Percentiles rank a stretch among this genome's conserved stretches.
These are phyloP conservation scores for Machaerirhynchus nigripectus DNA, from an alignment of 2,113 vertebrate genomes.

Conservation along the genomic window DNA sequence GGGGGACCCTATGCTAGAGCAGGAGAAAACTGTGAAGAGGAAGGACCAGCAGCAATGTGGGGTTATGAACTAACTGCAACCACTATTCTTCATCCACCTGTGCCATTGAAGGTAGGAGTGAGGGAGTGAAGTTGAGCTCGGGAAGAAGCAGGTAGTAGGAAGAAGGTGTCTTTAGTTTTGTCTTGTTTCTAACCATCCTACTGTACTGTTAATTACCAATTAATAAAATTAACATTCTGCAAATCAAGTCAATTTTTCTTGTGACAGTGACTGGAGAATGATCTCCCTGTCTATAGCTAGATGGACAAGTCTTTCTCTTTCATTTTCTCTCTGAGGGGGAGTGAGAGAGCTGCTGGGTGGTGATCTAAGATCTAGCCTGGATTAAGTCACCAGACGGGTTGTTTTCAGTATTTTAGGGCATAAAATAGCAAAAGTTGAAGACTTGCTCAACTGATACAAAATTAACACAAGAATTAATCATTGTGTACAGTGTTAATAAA, in stretches of 20 bases:
- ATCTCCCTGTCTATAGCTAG: rapidly evolving
- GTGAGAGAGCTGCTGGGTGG: not conserved
- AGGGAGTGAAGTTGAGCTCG: not conserved
- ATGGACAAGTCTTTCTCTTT: not conserved
- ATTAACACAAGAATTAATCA: not conserved
- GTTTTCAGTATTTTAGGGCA: not conserved
- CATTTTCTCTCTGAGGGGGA: not conserved
- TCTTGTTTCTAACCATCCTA: not conserved
- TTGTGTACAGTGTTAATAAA: not conserved
- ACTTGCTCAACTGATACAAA: not conserved
- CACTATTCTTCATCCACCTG: not conserved
- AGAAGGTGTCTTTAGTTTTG: not conserved
- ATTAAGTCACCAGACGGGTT: not conserved
- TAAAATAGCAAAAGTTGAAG: not conserved
- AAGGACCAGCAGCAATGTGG: not conserved
- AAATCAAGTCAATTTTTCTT: not conserved
- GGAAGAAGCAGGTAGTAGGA: not conserved
- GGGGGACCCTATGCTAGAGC: rapidly evolving
- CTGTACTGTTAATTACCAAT: not conserved
- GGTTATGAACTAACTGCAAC: not conserved
- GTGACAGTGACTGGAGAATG: not conserved
- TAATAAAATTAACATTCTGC: not conserved
- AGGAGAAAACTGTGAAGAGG: not conserved
- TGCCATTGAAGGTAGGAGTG: not conserved
- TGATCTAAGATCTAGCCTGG: not conserved